Conservation (phyloP, 2,113 vertebrate genomes). For the Ctenomys sociabilis region DNA sequence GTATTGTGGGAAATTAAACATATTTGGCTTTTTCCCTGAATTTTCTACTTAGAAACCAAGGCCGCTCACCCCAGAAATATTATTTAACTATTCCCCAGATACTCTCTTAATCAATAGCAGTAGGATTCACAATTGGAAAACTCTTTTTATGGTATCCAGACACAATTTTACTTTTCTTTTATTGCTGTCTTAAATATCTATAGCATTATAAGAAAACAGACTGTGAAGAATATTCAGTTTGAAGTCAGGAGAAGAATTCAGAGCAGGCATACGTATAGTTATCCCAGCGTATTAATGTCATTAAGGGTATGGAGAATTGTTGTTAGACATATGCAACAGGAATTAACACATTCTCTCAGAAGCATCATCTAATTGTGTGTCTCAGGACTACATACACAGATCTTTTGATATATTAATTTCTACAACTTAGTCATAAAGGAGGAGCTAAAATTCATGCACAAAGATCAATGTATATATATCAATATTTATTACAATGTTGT, state of each 20-base stretch:
- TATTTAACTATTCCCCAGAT: constrained; percentile 83
- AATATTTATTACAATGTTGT: background rate
- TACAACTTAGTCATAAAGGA: background rate
- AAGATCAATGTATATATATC: background rate
- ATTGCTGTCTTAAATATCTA: constrained; percentile 65
- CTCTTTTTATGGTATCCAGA: constrained; percentile 63
- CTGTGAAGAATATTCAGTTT: constrained; percentile 60
- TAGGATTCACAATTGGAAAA: constrained; percentile 76
- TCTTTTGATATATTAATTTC: background rate
- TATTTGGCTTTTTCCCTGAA: constrained; percentile 84
- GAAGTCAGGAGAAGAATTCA: constrained; percentile 1
- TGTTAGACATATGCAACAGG: background rate
- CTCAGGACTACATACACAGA: background rate
- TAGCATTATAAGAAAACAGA: constrained; percentile 50
- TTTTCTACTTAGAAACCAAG: constrained; percentile 79
- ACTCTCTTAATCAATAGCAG: constrained; percentile 82
- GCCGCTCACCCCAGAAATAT: constrained; percentile 81
- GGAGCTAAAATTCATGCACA: background rate
- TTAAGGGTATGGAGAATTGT: background rate
- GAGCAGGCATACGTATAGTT: background rate
- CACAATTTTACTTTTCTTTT: constrained; percentile 48
- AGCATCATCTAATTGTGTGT: background rate
- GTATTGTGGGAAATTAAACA: constrained; percentile 86
- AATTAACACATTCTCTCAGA: background rate
- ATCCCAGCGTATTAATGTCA: background rate